phyloP scores from a whole-genome alignment of 2,113 vertebrate genomes.

The Centropus bengalensis region DNA sequence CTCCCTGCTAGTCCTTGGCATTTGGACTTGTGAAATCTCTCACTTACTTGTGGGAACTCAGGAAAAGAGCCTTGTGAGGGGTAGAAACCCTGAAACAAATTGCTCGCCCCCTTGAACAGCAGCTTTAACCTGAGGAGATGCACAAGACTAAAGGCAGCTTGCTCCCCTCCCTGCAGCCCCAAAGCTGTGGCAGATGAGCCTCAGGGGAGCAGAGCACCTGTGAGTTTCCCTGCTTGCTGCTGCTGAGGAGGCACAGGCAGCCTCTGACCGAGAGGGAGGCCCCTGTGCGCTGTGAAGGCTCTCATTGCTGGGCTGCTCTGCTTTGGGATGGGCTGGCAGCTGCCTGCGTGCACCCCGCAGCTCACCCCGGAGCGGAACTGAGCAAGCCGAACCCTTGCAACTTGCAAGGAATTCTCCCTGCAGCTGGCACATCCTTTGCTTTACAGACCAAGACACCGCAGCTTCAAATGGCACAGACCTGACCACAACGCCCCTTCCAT shows the following conservation, averaged over 20 bases:
- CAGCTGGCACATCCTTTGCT: not conserved
- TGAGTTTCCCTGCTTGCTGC: not conserved
- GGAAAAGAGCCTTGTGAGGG: not conserved
- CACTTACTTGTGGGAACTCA: not conserved
- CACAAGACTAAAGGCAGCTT: not conserved
- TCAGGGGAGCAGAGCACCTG: not conserved
- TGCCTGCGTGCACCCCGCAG: not conserved
- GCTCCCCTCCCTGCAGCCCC: not conserved
- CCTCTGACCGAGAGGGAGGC: not conserved
- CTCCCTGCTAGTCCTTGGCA: not conserved
- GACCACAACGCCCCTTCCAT: fast-evolving
- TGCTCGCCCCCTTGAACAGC: not conserved
- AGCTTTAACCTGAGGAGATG: not conserved
- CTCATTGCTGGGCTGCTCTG: not conserved
- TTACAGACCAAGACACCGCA: not conserved
- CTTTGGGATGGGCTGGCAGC: not conserved
- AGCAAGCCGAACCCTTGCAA: not conserved
- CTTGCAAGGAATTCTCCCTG: not conserved
- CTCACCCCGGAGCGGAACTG: not conserved
- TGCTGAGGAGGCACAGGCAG: not conserved
- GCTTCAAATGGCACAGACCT: not conserved
- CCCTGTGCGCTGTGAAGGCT: not conserved
- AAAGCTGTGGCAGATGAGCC: fast-evolving
- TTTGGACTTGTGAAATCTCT: not conserved
- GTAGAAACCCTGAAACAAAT: not conserved